Base-by-base conservation (phyloP, 2,113 vertebrate species). In the Tretioscincus oriximinensis region DNA sequence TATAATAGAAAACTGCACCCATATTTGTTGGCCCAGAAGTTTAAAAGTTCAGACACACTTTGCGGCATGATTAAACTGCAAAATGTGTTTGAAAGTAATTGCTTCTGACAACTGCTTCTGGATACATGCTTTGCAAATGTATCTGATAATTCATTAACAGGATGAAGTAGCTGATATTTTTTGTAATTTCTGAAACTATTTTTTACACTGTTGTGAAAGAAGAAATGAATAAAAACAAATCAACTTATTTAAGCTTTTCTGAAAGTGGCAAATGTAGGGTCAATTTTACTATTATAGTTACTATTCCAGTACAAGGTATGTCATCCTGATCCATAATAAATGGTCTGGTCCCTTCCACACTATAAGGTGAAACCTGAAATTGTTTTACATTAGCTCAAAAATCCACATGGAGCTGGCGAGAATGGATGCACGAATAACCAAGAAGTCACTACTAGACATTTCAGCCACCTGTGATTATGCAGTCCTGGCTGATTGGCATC, bases 81-180 rank as follows among this genome's bases (percentile, higher is more conserved):
- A 84, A 91, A 88, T 74, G 9, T 41, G 31, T 87, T 86, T 88
- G 85, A 89, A 88, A 87, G 35, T 90, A 91, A 91, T 90, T 91
- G 71, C 71, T 88, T 86, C 70, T 90, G 84, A 91, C 87, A 92
- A 86, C 64, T 66, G 61, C 78, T 79, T 86, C 85, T 88, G 87
- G 78, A 84, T 5, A 65, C 70, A 67, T 87, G 87, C 86, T 90
- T 89, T 73, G 78, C 84, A 89, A 81, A 90, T 77, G 71, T 21
- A 47, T 79, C 81, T 88, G 73, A 31, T 72, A 87, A 85, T 86
- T 87, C 26, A 49, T 85, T 87, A 83, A 60, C 24, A 72, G 9
- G 0, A 5, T 77, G 61, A 80, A 81, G 28, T 80, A 77, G 26
- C 79, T 79, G 2, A 64, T 85, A 71, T 82, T 65, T 83, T 86